Base-by-base conservation (phyloP, 2,888 invertebrate genomes). In the Nemotelus nigrinus region DNA sequence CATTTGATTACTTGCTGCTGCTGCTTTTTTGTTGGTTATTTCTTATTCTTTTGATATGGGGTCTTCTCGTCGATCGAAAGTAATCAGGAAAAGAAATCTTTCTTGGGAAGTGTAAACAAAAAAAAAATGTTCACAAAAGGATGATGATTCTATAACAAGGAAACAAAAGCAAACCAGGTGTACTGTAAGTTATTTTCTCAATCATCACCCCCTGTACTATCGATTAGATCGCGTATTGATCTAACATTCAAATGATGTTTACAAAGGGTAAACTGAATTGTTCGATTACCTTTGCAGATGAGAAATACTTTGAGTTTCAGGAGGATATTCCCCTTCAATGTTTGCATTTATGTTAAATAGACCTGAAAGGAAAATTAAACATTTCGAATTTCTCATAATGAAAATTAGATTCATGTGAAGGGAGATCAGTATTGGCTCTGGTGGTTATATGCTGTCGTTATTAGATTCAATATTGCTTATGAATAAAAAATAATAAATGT, bases 231-330 rank as follows among this genome's bases (percentile, higher is more conserved):
- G 57, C 44, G 71, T 71, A 71, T 71, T 71, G 71, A 71, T 71
- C 71, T 71, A 71, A 71, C 71, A 71, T 71, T 55, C 55, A 71
- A 71, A 71, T 68, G 43, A 53, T 71, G 57, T 71, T 71, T 71
- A 71, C 57, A 3, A 2, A n/a, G n/a, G 8, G n/a, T 65, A 65
- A 58, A 58, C n/a, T n/a, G 25, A 58, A 58, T 10, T 6, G 53
- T 10, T 10, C 6, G 6, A 53, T 53, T 53, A 5, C 58, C 58
- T 58, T 58, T n/a, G 4, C 58, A 58, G 5, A 5, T n/a, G n/a
- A 25, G 10, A 58, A 10, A 1, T 25, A 58, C 53, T 7, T 58
- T 10, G 50, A 8, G 50, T 50, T 8, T 50, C 6, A 50, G 5
- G 50, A 50, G 8, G 50, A 8, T 5, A 50, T 8, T 7, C 50